These are phyloP conservation scores for Pachymerium ferrugineum DNA, from an alignment of 2,888 invertebrate genomes.

Conservation along the genomic window DNA sequence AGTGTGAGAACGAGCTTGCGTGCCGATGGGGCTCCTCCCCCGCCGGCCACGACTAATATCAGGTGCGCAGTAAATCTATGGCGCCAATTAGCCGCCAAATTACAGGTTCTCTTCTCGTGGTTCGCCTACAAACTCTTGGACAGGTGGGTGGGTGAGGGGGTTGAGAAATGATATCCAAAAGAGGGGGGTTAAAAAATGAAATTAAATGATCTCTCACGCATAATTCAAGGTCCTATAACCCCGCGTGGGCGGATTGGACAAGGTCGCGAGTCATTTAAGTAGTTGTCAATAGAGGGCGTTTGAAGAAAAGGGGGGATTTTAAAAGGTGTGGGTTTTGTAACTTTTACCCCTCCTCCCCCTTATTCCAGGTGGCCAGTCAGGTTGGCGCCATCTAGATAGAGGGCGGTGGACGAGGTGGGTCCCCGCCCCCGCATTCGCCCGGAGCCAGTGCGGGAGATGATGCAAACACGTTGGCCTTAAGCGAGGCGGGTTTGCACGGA, in stretches of 20 bases:
- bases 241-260: neutral
- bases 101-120: constrained; percentile 25
- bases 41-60: constrained; percentile 13
- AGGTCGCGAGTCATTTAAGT: no score
- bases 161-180: no score
- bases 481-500: constrained; percentile 3
- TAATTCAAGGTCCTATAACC: neutral
- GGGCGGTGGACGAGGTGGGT: constrained; percentile 6
- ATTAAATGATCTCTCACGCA: neutral
- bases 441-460: neutral
- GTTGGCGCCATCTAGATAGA: neutral
- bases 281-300: no score
- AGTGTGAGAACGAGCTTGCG: constrained; percentile 13
- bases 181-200: neutral
- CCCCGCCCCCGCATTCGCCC: constrained; percentile 2
- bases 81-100: constrained; percentile 29
- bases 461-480: neutral
- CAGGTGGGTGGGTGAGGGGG: constrained; percentile 7
- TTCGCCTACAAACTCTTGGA: constrained; percentile 1
- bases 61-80: constrained; percentile 28
- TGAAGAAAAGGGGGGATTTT: neutral
- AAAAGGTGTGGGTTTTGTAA: neutral
- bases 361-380: constrained; percentile 9
- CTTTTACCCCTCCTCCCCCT: neutral
- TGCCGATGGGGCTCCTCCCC: constrained; percentile 8